phyloP scores from a whole-genome alignment of 2,888 invertebrate genomes.

The Calephelis perditalis region DNA sequence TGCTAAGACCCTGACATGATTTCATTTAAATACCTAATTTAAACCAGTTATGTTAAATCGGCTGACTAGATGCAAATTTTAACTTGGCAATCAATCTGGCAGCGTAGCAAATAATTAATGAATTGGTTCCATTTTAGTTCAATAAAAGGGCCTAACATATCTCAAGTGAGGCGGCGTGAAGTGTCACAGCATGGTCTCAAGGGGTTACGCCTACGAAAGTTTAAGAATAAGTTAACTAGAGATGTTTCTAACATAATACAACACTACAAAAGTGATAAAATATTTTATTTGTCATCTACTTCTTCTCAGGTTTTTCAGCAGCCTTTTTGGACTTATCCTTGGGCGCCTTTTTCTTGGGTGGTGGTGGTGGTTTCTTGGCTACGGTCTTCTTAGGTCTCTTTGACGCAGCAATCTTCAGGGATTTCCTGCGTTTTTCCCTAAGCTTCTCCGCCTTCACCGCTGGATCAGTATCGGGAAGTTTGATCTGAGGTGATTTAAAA shows the following conservation, averaged over 20 bases:
- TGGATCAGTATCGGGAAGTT: conserved; percentile 59
- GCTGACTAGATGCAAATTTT: too few relatives aligned
- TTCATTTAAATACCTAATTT: too few relatives aligned
- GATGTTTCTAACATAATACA: conserved; percentile 17
- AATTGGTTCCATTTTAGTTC: too few relatives aligned
- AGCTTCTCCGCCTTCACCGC: conserved; percentile 71
- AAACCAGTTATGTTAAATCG: too few relatives aligned
- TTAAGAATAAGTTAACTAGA: not conserved
- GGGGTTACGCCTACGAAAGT: too few relatives aligned
- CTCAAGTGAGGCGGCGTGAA: too few relatives aligned
- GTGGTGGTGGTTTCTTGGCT: conserved; percentile 64
- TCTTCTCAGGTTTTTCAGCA: conserved; percentile 37
- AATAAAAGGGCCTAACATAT: too few relatives aligned
- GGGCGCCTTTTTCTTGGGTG: conserved; percentile 48
- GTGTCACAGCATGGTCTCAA: too few relatives aligned
- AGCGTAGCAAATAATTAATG: too few relatives aligned
- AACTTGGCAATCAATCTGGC: too few relatives aligned
- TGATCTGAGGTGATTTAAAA: conserved; percentile 49
- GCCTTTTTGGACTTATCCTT: conserved; percentile 39
- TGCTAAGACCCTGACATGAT: too few relatives aligned
- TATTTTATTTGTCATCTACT: conserved; percentile 40
- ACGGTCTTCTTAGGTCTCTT: conserved; percentile 74
- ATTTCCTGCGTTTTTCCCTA: conserved; percentile 67
- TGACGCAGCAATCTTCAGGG: conserved; percentile 69
- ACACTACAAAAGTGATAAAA: conserved; percentile 27